phyloP scores from a whole-genome alignment of 2,888 invertebrate genomes.

The Julus scandinavius region DNA sequence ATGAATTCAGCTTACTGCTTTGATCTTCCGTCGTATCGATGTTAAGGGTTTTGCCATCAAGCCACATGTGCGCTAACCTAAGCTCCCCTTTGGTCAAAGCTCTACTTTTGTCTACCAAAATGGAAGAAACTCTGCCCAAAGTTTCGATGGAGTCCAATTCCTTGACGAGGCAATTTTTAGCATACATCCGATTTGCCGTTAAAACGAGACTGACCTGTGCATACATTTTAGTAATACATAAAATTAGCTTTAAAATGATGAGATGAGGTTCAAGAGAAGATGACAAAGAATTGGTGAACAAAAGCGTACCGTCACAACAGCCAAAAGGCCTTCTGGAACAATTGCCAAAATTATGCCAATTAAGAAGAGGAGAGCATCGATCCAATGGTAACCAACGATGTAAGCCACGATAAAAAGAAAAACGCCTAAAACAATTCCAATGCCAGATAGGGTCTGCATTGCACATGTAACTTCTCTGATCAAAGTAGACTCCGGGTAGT shows the following conservation, averaged over 20 bases:
- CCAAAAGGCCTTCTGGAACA: constrained; percentile 97
- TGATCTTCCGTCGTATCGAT: constrained; percentile 87
- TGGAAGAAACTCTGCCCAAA: constrained; percentile 97
- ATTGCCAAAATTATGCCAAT: constrained; percentile 99
- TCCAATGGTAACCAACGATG: constrained; percentile 97
- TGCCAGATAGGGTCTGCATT: constrained; percentile 97
- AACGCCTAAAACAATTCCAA: constrained; percentile 93
- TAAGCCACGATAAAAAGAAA: constrained; percentile 98
- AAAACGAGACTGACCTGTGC: constrained; percentile 86
- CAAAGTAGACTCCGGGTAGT: constrained; percentile 97
- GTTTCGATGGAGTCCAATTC: constrained; percentile 99
- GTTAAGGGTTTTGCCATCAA: constrained; percentile 97
- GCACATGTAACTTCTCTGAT: constrained; percentile 99
- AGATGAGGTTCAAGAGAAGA: background rate
- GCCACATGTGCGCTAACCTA: constrained; percentile 99
- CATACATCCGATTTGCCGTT: constrained; percentile 99
- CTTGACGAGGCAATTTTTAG: constrained; percentile 98
- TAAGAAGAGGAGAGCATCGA: constrained; percentile 98
- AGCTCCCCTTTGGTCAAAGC: constrained; percentile 98
- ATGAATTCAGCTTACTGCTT: constrained; percentile 13
- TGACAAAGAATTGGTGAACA: background rate
- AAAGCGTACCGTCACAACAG: constrained; percentile 87
- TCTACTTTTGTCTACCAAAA: constrained; percentile 99
- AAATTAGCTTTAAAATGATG: background rate
- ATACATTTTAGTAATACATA: constrained; percentile 34